phyloP scores from a whole-genome alignment of 2,113 vertebrate genomes.

The Hemicordylus capensis region DNA sequence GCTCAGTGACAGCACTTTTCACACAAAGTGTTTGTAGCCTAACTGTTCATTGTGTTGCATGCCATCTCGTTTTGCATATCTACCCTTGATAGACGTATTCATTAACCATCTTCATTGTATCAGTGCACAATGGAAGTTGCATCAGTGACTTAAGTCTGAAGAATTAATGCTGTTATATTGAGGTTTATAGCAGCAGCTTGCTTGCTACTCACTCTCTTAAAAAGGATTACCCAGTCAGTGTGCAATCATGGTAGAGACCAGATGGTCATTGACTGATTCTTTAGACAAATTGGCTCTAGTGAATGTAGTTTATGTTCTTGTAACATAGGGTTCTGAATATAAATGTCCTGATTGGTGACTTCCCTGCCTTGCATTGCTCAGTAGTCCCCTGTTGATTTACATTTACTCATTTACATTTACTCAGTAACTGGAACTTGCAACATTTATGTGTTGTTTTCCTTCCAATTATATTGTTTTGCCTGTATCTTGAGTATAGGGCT shows the following conservation, averaged over 20 bases:
- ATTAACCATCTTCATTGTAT: slow-evolving; percentile 43
- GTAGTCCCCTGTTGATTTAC: neutral
- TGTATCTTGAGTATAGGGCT: neutral
- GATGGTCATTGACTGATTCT: slow-evolving; percentile 63
- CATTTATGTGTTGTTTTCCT: slow-evolving; percentile 38
- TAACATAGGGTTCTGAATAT: slow-evolving; percentile 40
- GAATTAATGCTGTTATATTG: slow-evolving; percentile 35
- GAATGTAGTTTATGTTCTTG: slow-evolving; percentile 47
- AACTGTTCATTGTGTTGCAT: slow-evolving; percentile 32
- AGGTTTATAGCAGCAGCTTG: slow-evolving; percentile 50
- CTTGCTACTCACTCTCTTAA: slow-evolving; percentile 45
- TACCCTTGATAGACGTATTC: slow-evolving; percentile 35
- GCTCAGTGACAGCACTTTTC: neutral
- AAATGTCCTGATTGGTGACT: slow-evolving; percentile 43
- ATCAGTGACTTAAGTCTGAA: neutral
- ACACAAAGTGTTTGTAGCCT: slow-evolving; percentile 16
- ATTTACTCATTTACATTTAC: neutral
- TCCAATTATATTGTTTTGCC: neutral
- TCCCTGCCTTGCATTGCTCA: neutral
- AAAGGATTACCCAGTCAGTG: slow-evolving; percentile 60
- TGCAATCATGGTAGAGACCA: slow-evolving; percentile 62
- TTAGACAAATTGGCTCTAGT: slow-evolving; percentile 47
- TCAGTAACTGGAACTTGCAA: slow-evolving; percentile 15
- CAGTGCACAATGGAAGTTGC: slow-evolving; percentile 33
- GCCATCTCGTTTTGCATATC: slow-evolving; percentile 39